Base-by-base conservation (phyloP, 2,113 vertebrate genomes). In the Pluvialis apricaria region DNA sequence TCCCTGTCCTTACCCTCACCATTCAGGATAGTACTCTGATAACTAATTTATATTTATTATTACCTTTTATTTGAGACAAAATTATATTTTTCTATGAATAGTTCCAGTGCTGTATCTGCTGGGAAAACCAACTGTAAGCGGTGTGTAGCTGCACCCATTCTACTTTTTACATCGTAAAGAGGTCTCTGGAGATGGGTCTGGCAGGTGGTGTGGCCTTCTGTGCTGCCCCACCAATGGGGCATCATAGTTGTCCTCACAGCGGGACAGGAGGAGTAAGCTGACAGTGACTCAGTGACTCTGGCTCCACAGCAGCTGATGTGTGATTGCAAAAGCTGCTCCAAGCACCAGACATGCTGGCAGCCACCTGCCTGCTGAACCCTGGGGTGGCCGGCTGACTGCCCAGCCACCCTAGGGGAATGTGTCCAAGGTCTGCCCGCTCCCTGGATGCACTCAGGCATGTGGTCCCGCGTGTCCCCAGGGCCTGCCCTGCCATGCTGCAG, bases 381-480 rank as follows among this genome's bases (percentile, higher is more conserved):
- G 24, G 29, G n/a, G 21, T 32, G 52, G 45, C 32, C 2, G 3
- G 13, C 40, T 34, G 40, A 13, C 57, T 29, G 36, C 25, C 25
- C 24, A 32, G 25, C 18, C 40, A 25, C 55, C 38, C 44, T 16
- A 16, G 4, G 6, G 29, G 19, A 4, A 38, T 0, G n/a, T 15
- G 11, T 26, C 51, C 70, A 14, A 81, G 38, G 22, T 58, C 44
- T 84, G 34, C 16, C 9, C 0, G 2, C n/a, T 55, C 45, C 45
- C 44, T 31, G 34, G 24, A 12, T 66, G 32, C 45, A 17, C 40
- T 55, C 31, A 38, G 45, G n/a, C 64, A 16, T 26, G 45, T 32
- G 38, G 24, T 76, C 44, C 13, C 3, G 0, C 0, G 0, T 20
- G n/a, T 71, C 26, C 47, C 20, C 47, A 15, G n/a, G 13, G n/a